phyloP scores from a whole-genome alignment of 2,113 vertebrate species.

The Triplophysa rosa region DNA sequence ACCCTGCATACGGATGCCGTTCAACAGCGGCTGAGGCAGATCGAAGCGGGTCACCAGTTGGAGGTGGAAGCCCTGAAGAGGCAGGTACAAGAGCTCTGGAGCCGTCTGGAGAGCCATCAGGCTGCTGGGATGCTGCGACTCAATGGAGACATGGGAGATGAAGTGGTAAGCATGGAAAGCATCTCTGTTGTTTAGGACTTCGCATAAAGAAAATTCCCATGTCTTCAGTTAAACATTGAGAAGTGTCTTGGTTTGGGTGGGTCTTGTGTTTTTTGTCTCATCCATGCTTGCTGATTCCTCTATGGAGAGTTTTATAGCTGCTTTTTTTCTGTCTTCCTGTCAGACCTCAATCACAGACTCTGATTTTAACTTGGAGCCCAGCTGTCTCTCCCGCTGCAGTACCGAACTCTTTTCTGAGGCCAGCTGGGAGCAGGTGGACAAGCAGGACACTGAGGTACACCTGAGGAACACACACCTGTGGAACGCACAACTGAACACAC shows the following conservation, averaged over 20 bases:
- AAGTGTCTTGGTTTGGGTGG: neutral
- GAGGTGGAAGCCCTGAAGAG: constrained; percentile 95
- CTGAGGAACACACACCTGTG: neutral
- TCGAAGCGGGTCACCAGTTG: constrained; percentile 90
- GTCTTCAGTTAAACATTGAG: no score
- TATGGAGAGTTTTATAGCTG: neutral
- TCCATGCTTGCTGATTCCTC: neutral
- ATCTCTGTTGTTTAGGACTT: neutral
- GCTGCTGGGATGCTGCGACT: constrained; percentile 76
- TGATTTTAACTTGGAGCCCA: constrained; percentile 93
- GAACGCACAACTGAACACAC: neutral
- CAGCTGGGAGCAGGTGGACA: constrained; percentile 99
- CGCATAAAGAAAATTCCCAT: no score
- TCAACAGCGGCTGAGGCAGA: constrained; percentile 93
- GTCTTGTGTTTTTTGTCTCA: neutral
- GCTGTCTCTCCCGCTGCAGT: constrained; percentile 97
- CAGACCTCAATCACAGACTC: constrained; percentile 94
- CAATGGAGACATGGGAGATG: constrained; percentile 89
- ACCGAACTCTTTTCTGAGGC: constrained; percentile 97
- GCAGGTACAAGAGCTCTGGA: constrained; percentile 93
- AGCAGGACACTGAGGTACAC: constrained; percentile 92
- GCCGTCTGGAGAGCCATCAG: constrained; percentile 90
- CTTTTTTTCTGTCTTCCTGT: constrained; percentile 16
- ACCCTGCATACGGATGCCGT: constrained; percentile 86
- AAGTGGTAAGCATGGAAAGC: constrained; percentile 81